Evolutionary conservation across 2,888 invertebrate species (phyloP).

Genomic region (Julus scanicus): DNA sequence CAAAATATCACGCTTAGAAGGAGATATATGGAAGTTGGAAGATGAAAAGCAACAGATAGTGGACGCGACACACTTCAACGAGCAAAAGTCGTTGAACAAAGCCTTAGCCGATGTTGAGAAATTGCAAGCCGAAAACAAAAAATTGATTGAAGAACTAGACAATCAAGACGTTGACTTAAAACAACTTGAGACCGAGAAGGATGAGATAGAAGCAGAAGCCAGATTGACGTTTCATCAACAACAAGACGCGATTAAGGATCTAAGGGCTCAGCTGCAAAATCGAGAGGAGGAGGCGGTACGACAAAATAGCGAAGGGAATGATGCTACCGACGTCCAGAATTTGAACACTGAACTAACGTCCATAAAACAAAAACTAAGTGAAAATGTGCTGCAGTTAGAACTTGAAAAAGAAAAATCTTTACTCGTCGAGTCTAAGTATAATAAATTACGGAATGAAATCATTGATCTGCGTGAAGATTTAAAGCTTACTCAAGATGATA

Average conservation of each 20-base stretch:
- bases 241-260: constrained; percentile 54
- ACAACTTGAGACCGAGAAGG: constrained; percentile 59
- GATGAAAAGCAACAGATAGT: constrained; percentile 48
- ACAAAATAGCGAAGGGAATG: neutral
- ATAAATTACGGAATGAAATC: neutral
- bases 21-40: constrained; percentile 48
- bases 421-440: neutral
- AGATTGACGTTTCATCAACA: constrained; percentile 48
- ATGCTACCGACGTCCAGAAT: neutral
- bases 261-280: constrained; percentile 58
- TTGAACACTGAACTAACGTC: constrained; percentile 22
- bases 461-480: neutral
- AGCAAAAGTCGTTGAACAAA: constrained; percentile 26
- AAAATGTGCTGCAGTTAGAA: constrained; percentile 50
- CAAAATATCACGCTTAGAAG: constrained; percentile 36
- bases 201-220: constrained; percentile 55
- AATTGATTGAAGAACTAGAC: constrained; percentile 75
- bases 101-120: constrained; percentile 73
- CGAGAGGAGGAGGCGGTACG: constrained; percentile 47
- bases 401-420: constrained; percentile 61
- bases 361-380: constrained; percentile 48
- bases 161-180: constrained; percentile 60
- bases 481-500: neutral
- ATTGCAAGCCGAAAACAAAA: constrained; percentile 78
- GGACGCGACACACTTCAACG: neutral